These are phyloP conservation scores for Noctuana brunneofusca DNA, from an alignment of 2,888 invertebrate genomes.

Conservation along the genomic window DNA sequence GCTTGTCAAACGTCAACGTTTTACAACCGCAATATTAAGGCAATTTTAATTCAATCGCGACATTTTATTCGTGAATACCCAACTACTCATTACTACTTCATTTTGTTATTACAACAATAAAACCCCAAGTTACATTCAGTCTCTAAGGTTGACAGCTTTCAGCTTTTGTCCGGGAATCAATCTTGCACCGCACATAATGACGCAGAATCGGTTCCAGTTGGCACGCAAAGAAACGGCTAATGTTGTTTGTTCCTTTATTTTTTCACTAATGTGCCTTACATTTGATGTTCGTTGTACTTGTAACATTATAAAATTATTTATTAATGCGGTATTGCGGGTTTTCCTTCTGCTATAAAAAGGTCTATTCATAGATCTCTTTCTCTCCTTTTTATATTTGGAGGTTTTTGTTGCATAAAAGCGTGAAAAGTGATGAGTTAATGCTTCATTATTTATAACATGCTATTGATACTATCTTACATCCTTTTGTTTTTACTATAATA, in stretches of 20 bases:
- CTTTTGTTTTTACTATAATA: too few species aligned
- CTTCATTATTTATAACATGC: not conserved
- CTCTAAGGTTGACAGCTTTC: constrained; percentile 70
- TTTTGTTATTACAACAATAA: constrained; percentile 79
- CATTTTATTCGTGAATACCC: constrained; percentile 62
- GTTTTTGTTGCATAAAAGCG: not conserved
- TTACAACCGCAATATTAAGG: constrained; percentile 71
- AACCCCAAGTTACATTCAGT: constrained; percentile 62
- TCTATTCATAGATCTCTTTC: not conserved
- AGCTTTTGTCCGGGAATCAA: constrained; percentile 76
- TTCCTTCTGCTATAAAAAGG: not conserved
- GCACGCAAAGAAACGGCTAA: constrained; percentile 70
- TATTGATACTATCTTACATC: too few species aligned
- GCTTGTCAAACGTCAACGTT: constrained; percentile 76
- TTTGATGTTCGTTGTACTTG: constrained; percentile 44
- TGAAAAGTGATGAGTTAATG: not conserved
- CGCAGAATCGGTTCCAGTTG: constrained; percentile 73
- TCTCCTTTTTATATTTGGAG: not conserved
- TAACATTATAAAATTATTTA: constrained; percentile 35
- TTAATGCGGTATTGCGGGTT: constrained; percentile 15
- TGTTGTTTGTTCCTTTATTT: constrained; percentile 64
- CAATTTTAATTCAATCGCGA: constrained; percentile 78
- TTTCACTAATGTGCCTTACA: constrained; percentile 47
- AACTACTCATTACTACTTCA: constrained; percentile 78
- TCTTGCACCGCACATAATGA: constrained; percentile 72